Base-by-base conservation (phyloP, 2,888 invertebrate genomes). In the Microctonus hyperodae region DNA sequence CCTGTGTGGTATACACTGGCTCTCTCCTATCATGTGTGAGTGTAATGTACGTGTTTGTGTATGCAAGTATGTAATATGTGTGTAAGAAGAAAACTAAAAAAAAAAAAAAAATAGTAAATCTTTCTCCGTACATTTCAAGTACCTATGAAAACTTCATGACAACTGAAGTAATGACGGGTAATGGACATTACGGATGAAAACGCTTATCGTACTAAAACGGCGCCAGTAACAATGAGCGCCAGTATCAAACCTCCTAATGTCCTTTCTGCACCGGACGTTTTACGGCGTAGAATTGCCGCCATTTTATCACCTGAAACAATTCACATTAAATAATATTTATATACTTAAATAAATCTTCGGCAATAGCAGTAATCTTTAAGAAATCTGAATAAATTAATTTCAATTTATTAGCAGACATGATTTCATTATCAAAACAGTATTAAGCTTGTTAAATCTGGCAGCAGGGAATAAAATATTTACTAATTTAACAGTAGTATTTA, bases 261-360 rank as follows among this genome's bases (percentile, higher is more conserved):
- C 73, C 77, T 76, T 68, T 75, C 70, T 66, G 76, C 78, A 56
- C 75, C 81, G 72, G 83, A 82, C 70, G 88, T 88, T 85, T 92
- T 93, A 83, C 94, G 89, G 83, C 93, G 90, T 77, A 93, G 89
- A 79, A 94, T 94, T 75, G 95, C 94, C 78, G 95, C 94, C 90
- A 94, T 94, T 85, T 94, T 94, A 88, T 95, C 94, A 82, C 94
- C 95, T 94, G 88, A 55, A 85, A 86, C 33, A 58, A 58, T 53
- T 62, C 22, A 50, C 22, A 63, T 57, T 16, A 33, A 55, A 55
- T n/a, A 28, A 5, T 31, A 10, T 33, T n/a, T n/a, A 31, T 44
- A 1, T 44, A 44, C 6, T 7, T 44, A 44, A 16, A 44, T 20
- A 44, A n/a, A 44, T 37, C 2, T 5, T 11, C 13, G 2, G 16